These are phyloP conservation scores for Leptatherina wallacei DNA, from an alignment of 2,797 vertebrate genomes.

Conservation along the genomic window DNA sequence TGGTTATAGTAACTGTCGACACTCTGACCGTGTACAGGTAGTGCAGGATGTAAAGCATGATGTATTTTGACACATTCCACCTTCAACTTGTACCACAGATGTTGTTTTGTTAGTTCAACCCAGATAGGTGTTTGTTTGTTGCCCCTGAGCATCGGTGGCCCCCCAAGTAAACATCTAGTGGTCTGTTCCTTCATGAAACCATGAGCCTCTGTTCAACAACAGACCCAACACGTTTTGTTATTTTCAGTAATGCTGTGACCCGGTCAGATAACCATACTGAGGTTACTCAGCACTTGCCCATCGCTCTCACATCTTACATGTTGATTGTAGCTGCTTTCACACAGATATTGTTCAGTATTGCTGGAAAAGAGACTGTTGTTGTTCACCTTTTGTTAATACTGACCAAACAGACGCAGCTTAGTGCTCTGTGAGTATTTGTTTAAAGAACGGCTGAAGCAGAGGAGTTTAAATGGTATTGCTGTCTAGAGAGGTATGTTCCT, in stretches of 20 bases:
- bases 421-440: not conserved
- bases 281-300: not conserved
- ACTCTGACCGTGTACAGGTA: not conserved
- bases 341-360: not conserved
- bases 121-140: not conserved
- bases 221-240: not conserved
- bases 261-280: not conserved
- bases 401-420: not conserved
- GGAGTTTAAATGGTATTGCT: not conserved
- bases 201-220: not conserved
- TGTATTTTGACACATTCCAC: not conserved
- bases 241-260: not conserved
- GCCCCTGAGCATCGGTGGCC: not conserved
- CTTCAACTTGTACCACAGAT: not conserved
- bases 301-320: not conserved
- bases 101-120: not conserved
- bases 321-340: not conserved
- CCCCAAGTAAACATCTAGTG: not conserved
- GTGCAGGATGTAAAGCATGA: not conserved
- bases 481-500: not conserved
- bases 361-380: not conserved
- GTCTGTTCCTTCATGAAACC: not conserved
- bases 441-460: not conserved
- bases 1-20: not conserved
- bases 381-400: not conserved